Conservation (phyloP, 1,140 invertebrate species). For the Hylaeus volcanicus region DNA sequence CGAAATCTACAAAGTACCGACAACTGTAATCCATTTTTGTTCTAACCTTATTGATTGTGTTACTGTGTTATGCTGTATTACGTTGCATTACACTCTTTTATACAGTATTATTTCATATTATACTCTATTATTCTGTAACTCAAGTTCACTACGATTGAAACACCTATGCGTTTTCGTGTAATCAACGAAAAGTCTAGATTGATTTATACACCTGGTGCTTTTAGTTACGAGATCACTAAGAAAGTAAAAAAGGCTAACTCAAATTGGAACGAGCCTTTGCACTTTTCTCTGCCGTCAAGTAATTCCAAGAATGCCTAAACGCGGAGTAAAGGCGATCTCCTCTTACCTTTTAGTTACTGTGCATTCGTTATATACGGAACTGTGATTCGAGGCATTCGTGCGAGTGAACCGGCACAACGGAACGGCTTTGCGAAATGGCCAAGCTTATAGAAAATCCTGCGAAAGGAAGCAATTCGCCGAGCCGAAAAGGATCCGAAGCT, state of each 20-base stretch:
- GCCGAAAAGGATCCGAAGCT: conserved; percentile 62
- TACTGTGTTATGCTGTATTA: no score
- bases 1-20: no score
- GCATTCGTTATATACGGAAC: conserved; percentile 44
- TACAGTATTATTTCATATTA: no score
- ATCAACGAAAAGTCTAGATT: no score
- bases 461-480: conserved; percentile 63
- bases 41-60: no score
- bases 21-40: no score
- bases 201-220: no score
- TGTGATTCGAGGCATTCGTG: conserved; percentile 48
- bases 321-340: not conserved
- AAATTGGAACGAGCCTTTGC: conserved; percentile 47
- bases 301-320: conserved; percentile 53
- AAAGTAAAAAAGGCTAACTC: not conserved
- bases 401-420: conserved; percentile 52
- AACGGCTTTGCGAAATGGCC: conserved; percentile 65
- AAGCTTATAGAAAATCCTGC: conserved; percentile 66
- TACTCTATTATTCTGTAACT: no score
- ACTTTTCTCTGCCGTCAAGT: conserved; percentile 57
- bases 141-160: no score
- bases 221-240: not conserved
- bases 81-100: no score
- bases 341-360: conserved; percentile 2
- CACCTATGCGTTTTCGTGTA: no score